Base-by-base conservation (phyloP, 1,140 invertebrate genomes). In the Cydia splendana region DNA sequence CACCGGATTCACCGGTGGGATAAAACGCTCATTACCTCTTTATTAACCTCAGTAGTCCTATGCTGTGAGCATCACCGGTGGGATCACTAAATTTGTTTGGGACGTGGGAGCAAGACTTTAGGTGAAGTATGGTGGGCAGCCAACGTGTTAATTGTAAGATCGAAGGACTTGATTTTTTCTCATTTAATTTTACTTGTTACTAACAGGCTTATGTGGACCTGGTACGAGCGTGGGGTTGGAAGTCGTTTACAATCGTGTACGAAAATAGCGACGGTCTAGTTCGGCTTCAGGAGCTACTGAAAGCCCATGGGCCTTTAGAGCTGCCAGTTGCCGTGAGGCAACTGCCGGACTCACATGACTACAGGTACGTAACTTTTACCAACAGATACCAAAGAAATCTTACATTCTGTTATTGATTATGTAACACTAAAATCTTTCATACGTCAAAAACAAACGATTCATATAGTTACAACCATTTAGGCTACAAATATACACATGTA, bases 261-360 rank as follows among this genome's bases (percentile, higher is more conserved):
- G 98, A 99, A 92, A 98, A 97, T 93, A 98, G 98, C 89, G 98
- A 99, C 86, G 97, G 98, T 65, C 93, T 99, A 77, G 96, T 99
- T 28, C 95, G 98, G 75, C 94, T 99, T 9, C 98, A 99, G 91
- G 97, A 98, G 88, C 94, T 99, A 53, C 94, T 99, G 10, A 98
- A 98, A 93, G 96, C 97, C 10, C 96, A 98, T 80, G 96, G 97
- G 74, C 96, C 97, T 15, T 96, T 96, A 45, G 96, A 97, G 82
- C 95, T 96, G 91, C 96, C 96, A 6, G 97, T 97, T 65, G 95
- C 96, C 3, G 96, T 98, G 4, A 94, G 96, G 77, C 97, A 98
- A 85, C 92, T 98, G 24, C 96, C 96, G 73, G 96, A 97, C 90
- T 95, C 96, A 38, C 94, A 95, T 65, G 96, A 97, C 92, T 97